A percentile compares a stretch with the other conserved stretches of the same genome.
Conservation (phyloP, 1,140 invertebrate species). For the Acyrthosiphon pisum region DNA sequence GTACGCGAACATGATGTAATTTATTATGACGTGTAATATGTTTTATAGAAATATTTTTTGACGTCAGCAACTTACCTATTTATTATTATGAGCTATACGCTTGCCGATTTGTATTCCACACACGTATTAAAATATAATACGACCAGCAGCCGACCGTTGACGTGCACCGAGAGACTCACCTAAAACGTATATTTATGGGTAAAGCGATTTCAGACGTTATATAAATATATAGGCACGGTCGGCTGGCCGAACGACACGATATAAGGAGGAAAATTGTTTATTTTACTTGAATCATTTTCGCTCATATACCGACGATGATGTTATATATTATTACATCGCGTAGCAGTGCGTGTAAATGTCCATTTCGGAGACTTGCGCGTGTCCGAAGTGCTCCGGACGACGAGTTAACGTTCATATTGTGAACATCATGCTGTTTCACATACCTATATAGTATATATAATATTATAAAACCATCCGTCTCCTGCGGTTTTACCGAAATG, state of each 20-base stretch:
- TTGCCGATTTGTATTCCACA: not conserved
- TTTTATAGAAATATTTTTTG: not conserved
- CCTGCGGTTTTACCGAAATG: conserved; percentile 1
- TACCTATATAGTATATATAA: not conserved
- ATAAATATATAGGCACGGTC: not conserved
- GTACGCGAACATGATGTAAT: not conserved
- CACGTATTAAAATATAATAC: not conserved
- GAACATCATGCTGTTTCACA: not conserved
- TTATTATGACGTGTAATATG: not conserved
- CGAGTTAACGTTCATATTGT: not conserved
- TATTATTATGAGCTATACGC: not conserved
- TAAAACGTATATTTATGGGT: not conserved
- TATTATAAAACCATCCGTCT: not conserved
- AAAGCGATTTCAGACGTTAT: not conserved
- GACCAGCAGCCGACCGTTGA: not conserved
- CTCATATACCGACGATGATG: not conserved
- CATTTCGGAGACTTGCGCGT: not conserved
- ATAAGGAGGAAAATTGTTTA: not conserved
- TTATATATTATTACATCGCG: not conserved
- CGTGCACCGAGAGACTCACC: not conserved
- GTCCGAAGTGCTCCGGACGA: not conserved
- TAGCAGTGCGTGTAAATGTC: not conserved
- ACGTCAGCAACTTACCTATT: not conserved
- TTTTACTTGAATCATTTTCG: not conserved
- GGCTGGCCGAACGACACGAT: not conserved